A percentile compares a stretch with the other conserved stretches of the same genome.
Evolutionary conservation across 1,140 invertebrate species (phyloP).

Genomic region (Drosophila teissieri): DNA sequence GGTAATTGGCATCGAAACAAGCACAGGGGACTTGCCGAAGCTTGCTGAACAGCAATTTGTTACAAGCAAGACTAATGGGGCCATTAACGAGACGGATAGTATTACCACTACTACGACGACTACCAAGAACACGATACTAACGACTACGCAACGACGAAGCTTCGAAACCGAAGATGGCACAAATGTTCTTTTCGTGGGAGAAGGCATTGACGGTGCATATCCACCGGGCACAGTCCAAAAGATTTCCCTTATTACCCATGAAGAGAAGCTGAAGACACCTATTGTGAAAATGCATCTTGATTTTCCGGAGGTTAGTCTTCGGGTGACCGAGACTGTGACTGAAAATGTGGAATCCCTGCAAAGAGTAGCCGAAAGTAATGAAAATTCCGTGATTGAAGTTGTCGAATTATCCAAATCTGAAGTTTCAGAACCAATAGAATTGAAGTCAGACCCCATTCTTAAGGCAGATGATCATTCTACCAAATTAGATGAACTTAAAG

Average conservation of each 20-base stretch:
- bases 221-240: constrained; percentile 86
- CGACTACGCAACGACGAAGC: constrained; percentile 74
- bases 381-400: constrained; percentile 47
- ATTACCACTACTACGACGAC: constrained; percentile 70
- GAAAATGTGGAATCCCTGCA: constrained; percentile 71
- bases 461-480: background rate
- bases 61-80: constrained; percentile 38
- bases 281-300: constrained; percentile 87
- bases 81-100: constrained; percentile 40
- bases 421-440: constrained; percentile 29
- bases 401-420: constrained; percentile 15
- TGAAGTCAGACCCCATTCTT: constrained; percentile 2
- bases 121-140: constrained; percentile 71
- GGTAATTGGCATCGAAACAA: constrained; percentile 74
- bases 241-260: constrained; percentile 88
- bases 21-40: constrained; percentile 39
- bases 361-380: constrained; percentile 41
- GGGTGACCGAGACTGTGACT: constrained; percentile 80
- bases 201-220: constrained; percentile 77
- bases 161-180: constrained; percentile 82
- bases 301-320: constrained; percentile 82
- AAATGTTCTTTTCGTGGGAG: constrained; percentile 81
- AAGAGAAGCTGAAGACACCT: constrained; percentile 88
- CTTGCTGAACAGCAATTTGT: constrained; percentile 15
- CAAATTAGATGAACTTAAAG: background rate